Base-by-base conservation (phyloP, 2,888 invertebrate species). In the Euclidia mi region DNA sequence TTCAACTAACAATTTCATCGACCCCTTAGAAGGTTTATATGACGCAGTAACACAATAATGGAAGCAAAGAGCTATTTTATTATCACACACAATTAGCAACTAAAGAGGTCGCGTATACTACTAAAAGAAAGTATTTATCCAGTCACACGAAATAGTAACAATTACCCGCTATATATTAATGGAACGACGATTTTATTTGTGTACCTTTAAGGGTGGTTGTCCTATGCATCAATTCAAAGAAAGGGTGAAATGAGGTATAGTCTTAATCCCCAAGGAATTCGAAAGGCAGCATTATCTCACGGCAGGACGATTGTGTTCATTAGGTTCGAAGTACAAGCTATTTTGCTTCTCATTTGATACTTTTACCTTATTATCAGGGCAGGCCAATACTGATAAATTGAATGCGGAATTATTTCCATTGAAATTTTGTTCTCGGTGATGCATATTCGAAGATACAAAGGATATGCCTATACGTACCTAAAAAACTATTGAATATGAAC, bases 221-320 rank as follows among this genome's bases (percentile, higher is more conserved):
- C 9, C 15, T 31, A 29, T 43, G 42, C 0, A 2, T 0, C 2
- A 9, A 2, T 1, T 0, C 2, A 0, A 1, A 14, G 34, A 3
- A 42, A 48, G 29, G 50, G 32, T 56, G 7, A 28, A 37, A 20
- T 28, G 18, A 45, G 18, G 41, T 42, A 55, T 51, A 25, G 45
- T 45, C 31, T 41, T 43, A 34, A 44, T 51, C 64, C 20, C 40
- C 20, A 53, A 48, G 68, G 32, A 71, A 67, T 70, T 57, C 48
- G 45, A 58, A 72, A 68, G 46, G 57, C 61, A n/a, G n/a, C n/a
- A n/a, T 72, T 65, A 69, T 67, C 35, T 55, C 44, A 40, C 49
- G 32, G 28, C 51, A 45, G 50, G 52, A 56, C 49, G 42, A 56
- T 58, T 53, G 49, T 62, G 65, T 70, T 72, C 59, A 65, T 72